Percentiles rank a stretch among this genome's conserved stretches.
Conservation (phyloP, 2,113 vertebrate species). For the Tetrax tetrax region DNA sequence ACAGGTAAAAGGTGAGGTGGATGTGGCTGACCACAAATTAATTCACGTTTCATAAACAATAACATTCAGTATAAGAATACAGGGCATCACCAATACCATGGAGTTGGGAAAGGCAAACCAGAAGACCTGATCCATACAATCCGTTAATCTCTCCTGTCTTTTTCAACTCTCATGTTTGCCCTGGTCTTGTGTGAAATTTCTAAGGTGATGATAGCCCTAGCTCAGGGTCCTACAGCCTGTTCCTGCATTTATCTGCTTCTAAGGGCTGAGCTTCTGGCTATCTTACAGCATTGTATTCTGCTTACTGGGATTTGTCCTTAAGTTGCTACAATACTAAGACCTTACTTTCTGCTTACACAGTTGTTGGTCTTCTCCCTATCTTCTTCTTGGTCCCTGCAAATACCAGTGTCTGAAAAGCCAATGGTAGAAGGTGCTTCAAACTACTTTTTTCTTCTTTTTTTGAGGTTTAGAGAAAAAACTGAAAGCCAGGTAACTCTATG, state of each 20-base stretch:
- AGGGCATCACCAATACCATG: neutral
- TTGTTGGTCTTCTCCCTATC: accelerated
- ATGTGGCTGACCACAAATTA: neutral
- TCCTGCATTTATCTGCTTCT: neutral
- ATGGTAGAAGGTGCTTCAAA: neutral
- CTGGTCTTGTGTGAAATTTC: neutral
- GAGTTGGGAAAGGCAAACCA: neutral
- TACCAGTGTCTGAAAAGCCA: neutral
- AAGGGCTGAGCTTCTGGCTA: neutral
- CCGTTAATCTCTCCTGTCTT: neutral
- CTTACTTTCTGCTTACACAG: neutral
- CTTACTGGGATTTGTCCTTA: neutral
- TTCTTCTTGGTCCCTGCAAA: neutral
- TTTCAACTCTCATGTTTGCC: neutral
- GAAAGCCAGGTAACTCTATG: neutral
- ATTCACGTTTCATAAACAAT: neutral
- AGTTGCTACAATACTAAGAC: neutral
- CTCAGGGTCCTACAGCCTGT: neutral
- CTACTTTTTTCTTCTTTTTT: neutral
- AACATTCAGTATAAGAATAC: neutral
- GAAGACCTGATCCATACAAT: neutral
- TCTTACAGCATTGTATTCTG: neutral
- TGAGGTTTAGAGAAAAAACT: neutral
- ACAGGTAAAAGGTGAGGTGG: neutral
- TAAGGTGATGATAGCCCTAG: neutral